phyloP scores from a whole-genome alignment of 92 coral and sea anemone species.

The Paragorgia papillata region DNA sequence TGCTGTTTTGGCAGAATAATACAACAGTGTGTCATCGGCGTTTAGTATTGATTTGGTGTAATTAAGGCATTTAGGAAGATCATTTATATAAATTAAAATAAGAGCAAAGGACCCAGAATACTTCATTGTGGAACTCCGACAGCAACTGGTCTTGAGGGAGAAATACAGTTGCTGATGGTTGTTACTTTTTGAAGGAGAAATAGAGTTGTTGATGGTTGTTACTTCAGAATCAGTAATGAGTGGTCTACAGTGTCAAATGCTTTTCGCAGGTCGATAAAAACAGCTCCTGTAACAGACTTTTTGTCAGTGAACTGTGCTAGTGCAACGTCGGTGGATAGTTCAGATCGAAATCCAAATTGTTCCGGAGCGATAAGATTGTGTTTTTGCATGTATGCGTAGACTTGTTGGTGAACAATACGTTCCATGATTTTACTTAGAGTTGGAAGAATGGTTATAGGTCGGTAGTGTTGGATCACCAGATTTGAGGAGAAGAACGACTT shows the following conservation, averaged over 20 bases:
- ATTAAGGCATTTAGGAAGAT: too few species aligned
- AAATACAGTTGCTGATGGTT: neutral
- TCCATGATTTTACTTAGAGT: too few species aligned
- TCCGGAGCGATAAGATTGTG: too few species aligned
- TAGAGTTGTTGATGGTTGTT: too few species aligned
- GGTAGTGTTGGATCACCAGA: too few species aligned
- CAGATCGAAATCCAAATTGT: constrained; percentile 15
- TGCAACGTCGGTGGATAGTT: constrained; percentile 13
- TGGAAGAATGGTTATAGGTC: too few species aligned
- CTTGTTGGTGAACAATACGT: too few species aligned
- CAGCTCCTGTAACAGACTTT: constrained; percentile 4
- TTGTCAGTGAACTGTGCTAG: constrained; percentile 3
- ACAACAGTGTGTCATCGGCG: too few species aligned
- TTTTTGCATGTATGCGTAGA: too few species aligned
- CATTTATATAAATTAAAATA: neutral
- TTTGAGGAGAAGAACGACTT: too few species aligned
- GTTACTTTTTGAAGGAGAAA: constrained; percentile 11
- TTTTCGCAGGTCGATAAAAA: constrained; percentile 10
- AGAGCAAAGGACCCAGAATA: constrained; percentile 19
- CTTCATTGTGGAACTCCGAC: constrained; percentile 24
- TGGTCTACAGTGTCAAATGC: constrained; percentile 30
- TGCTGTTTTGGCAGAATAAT: too few species aligned
- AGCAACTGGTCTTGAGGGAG: constrained; percentile 7
- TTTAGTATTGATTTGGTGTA: constrained; percentile 1
- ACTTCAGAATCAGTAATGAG: constrained; percentile 9